Evolutionary conservation across 2,888 invertebrate species (phyloP).

Genomic region (Pherbina coryleti): DNA sequence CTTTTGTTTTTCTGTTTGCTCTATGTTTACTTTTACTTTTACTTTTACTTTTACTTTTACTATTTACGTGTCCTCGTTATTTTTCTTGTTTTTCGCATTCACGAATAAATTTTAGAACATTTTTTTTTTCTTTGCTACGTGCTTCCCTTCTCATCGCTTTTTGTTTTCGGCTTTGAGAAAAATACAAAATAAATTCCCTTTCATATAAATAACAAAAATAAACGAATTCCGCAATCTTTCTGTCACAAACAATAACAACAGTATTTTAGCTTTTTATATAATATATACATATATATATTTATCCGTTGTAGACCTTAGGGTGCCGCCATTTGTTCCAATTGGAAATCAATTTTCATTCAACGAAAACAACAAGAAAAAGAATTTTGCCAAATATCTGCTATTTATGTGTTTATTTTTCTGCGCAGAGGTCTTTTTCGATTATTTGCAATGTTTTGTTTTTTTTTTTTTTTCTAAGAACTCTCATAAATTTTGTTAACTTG

Average conservation of each 20-base stretch:
- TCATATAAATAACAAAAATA: conserved; percentile 30
- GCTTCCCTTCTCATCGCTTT: neutral
- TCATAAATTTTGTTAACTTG: neutral
- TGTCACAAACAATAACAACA: neutral
- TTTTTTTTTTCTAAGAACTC: conserved; percentile 16
- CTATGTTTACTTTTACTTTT: neutral
- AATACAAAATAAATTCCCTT: neutral
- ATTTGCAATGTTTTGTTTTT: too few species aligned
- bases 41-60: too few species aligned
- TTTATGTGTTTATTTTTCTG: too few species aligned
- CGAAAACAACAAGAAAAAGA: neutral
- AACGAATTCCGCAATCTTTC: conserved; percentile 29
- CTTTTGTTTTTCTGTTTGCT: conserved; percentile 12
- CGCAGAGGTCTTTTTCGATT: too few species aligned
- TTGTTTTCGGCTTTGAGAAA: neutral
- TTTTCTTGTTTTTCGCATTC: neutral
- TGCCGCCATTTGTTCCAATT: conserved; percentile 32
- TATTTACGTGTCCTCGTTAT: conserved; percentile 23
- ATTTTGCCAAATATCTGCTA: conserved; percentile 5
- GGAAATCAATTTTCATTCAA: conserved; percentile 26
- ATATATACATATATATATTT: too few species aligned
- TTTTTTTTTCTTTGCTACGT: neutral
- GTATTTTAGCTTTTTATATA: neutral
- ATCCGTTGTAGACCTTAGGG: conserved; percentile 37
- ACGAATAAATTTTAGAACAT: neutral